These are phyloP conservation scores for human DNA, from an alignment of 2,113 vertebrate genomes.

Conservation along the genomic window GRCh38 chr2:166493501-166494000, in stretches of 20 bases:
- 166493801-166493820: neutral
- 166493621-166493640: neutral
- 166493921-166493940: neutral
- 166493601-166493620: neutral
- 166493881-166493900: neutral
- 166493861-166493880: neutral
- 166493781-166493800: neutral
- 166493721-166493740: neutral
- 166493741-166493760: neutral
- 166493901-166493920: neutral
- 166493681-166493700: neutral
- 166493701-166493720: neutral
- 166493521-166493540: neutral
- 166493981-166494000: slow-evolving; percentile 9
- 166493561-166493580: neutral
- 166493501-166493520: neutral
- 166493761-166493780: neutral
- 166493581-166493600: neutral
- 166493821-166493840: neutral
- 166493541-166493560: neutral
- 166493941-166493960: slow-evolving; percentile 6
- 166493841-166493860: neutral
- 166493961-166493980: slow-evolving; percentile 69
- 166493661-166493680: neutral
- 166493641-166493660: neutral